Evolutionary conservation across 64 coral and sea anemone species (phyloP), one percentile per base, ranked within the genome.

Genomic region (Stylophora pistillata): DNA sequence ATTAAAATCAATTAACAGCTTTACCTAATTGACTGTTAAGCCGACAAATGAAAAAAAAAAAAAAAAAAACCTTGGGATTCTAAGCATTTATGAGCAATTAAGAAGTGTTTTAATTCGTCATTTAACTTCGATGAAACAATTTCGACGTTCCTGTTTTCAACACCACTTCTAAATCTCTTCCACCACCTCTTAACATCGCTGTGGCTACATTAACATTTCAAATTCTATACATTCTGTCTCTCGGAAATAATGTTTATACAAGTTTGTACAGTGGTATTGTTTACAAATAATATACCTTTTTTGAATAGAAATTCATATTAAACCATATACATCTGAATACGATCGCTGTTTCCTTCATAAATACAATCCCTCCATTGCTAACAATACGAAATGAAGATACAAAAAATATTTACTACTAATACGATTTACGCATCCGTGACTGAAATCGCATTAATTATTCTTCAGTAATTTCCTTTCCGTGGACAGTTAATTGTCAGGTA

Each of bases 1-100:
- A 57, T 78, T 78, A 78, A 78, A 78, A 78, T n/a, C 21, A 84
- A 84, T 84, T 84, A 71, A 37, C 47, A n/a, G 58, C 79, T 62
- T 33, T 65, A 82, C 31, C 32, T 82, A 34, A 84, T 10, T n/a
- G 53, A 69, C 66, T 20, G 69, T 13, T 52, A 68, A 15, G 65
- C 9, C 2, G 6, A 10, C 18, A 0, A 41, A 1, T 65, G 12
- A 53, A 12, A 47, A 82, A 56, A 62, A 17, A 7, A 62, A 20
- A 11, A 20, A 2, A 32, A 52, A 3, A 37, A 30, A 15, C 53
- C 15, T 13, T 1, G 47, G 21, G 25, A 56, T 57, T 55, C 26
- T 37, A 32, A 70, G 32, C 26, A 17, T 61, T 63, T 37, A 66
- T 23, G 60, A 64, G 16, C 21, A 82, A 66, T 63, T 31, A 57